Base-by-base conservation (phyloP, 2,113 vertebrate genomes). In the Propithecus coquereli region DNA sequence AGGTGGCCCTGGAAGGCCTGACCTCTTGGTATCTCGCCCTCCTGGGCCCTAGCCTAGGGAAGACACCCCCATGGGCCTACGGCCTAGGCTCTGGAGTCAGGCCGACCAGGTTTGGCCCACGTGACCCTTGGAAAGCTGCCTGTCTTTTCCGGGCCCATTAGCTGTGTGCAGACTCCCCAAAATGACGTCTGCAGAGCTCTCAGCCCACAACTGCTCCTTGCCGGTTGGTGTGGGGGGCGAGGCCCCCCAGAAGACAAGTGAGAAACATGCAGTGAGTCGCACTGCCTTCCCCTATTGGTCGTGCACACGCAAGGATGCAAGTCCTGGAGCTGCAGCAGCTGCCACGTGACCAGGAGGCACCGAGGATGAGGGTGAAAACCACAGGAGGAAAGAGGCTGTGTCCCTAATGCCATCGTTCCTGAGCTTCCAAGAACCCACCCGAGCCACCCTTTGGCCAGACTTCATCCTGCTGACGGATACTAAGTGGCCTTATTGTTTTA, bases 121-220 rank as follows among this genome's bases (percentile, higher is more conserved):
- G 8, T 17, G 45, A 23, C 34, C 34, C 13, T 37, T 5, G 5
- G 59, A 37, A 52, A 73, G 65, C 47, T 6, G 9, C 20, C 11
- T 4, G 61, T 40, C 74, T 47, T 87, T 12, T 50, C 52, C 0
- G 3, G 37, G 30, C 30, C 5, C 37, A 12, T 3, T 40, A 17
- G 50, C 43, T 8, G 2, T 3, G 1, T 40, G 32, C 43, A 61
- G n/a, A 18, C 20, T 83, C 61, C 73, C 2, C 0, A 0, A n/a
- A 27, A 34, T 12, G 59, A 18, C 0, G 20, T 84, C 61, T 23
- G 6, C 32, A 12, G 47, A 34, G 20, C 30, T 40, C 45, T 30
- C 8, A 34, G 70, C 34, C 34, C 4, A 2, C 40, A 45, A 27
- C 66, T 23, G 59, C 18, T 54, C 20, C 0, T 23, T 1, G 0